Evolutionary conservation across 30 jellyfish, hydroid and myxozoan genomes (phyloP).

Genomic region (Aurelia coerulea): DNA sequence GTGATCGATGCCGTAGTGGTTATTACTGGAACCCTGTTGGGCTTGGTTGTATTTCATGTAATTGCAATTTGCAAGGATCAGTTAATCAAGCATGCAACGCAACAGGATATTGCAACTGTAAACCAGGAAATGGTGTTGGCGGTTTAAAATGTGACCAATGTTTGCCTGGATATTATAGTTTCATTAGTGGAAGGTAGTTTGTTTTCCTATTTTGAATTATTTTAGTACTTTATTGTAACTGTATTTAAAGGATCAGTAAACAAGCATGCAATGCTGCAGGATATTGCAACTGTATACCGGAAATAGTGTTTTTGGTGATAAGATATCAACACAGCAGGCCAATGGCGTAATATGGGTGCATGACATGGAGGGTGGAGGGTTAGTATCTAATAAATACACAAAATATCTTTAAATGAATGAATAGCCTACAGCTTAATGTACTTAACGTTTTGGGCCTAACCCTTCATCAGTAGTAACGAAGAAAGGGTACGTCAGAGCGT

Average conservation of each 20-base stretch:
- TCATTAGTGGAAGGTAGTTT: conserved; percentile 78
- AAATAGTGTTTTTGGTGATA: too few relatives aligned
- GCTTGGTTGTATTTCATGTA: conserved; percentile 92
- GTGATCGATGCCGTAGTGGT: conserved; percentile 77
- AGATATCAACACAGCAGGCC: too few relatives aligned
- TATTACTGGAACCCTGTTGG: conserved; percentile 98
- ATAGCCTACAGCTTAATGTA: too few relatives aligned
- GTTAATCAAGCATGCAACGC: conserved; percentile 68
- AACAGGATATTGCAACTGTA: conserved; percentile 90
- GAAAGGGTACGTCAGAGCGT: too few relatives aligned
- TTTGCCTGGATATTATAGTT: conserved; percentile 84
- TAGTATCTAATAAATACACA: too few relatives aligned
- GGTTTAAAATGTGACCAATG: conserved; percentile 92
- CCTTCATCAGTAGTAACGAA: too few relatives aligned
- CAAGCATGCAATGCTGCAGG: conserved; percentile 84
- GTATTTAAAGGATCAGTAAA: conserved; percentile 63
- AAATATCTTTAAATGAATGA: too few relatives aligned
- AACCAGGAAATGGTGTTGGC: conserved; percentile 84
- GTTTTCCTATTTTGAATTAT: not conserved
- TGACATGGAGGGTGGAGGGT: too few relatives aligned
- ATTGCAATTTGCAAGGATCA: conserved; percentile 88
- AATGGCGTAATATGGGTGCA: too few relatives aligned
- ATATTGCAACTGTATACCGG: conserved; percentile 74
- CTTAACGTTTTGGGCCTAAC: too few relatives aligned
- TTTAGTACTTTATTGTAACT: not conserved